Base-by-base conservation (phyloP, 2,797 vertebrate species). In the Kryptopterus vitreolus region DNA sequence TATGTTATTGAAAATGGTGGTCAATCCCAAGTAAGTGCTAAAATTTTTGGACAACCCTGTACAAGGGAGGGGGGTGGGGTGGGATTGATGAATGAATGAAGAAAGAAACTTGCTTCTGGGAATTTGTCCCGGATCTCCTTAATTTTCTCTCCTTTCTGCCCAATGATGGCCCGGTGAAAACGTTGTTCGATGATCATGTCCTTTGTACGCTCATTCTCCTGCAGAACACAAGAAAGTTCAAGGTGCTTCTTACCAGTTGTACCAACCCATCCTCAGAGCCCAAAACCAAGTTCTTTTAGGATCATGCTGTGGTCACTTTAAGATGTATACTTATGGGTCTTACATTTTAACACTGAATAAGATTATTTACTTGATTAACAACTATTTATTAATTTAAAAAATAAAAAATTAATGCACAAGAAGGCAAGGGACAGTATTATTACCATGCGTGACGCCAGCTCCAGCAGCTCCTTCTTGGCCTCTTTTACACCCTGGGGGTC, bases 121-220 rank as follows among this genome's bases (percentile, higher is more conserved):
- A 99, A 99, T 87, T 99, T 99, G 88, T 99, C 97, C 5, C 97
- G 92, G 76, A 99, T 95, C 91, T 99, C 98, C 87, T 98, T 97
- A 81, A 99, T 96, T 80, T 97, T 96, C 90, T 99, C 98, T 15
- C 98, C 98, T 87, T 99, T 99, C 92, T 99, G 98, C 87, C 98
- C 98, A 76, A 99, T 99, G 87, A 99, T 98, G 89, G 98, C 98
- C 92, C 98, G 92, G 87, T 99, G 98, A 91, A 99, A 99, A 91
- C 96, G 97, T 84, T 99, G 98, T 90, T 99, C 98, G 55, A 99
- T 97, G 87, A 98, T 97, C 93, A 99, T 91, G 89, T 99, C 98
- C 95, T 98, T 99, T 93, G 98, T 99, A 90, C 98, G 98, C 94
- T 99, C 98, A 12, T 99, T 99, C 93, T 99, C 97, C 98, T 99